phyloP scores from a whole-genome alignment of 1,140 invertebrate species.

The Apis dorsata region DNA sequence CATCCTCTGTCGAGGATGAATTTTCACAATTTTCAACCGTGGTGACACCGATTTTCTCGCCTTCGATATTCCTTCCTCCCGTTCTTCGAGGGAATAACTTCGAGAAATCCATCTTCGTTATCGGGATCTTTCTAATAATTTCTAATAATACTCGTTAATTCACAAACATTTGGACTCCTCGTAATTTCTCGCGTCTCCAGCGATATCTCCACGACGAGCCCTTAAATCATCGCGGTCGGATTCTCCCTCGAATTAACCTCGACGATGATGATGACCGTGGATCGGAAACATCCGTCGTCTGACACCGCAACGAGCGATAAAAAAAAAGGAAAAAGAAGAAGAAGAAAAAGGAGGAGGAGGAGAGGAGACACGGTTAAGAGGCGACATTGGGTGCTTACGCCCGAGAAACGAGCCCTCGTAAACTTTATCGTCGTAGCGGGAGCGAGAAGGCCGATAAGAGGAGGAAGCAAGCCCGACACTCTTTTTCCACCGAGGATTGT shows the following conservation, averaged over 20 bases:
- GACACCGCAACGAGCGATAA: conserved; percentile 26
- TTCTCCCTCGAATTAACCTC: conserved; percentile 39
- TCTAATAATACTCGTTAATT: too few species aligned
- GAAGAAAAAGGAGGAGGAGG: too few species aligned
- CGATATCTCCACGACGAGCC: neutral
- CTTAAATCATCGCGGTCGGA: conserved; percentile 19
- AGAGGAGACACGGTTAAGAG: conserved; percentile 56
- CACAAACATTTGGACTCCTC: too few species aligned
- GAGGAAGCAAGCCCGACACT: conserved; percentile 3
- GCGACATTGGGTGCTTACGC: conserved; percentile 70
- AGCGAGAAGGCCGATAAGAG: conserved; percentile 6
- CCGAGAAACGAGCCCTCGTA: conserved; percentile 74
- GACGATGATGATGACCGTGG: conserved; percentile 27
- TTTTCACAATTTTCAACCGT: conserved; percentile 45
- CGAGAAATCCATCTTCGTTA: too few species aligned
- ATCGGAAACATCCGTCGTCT: conserved; percentile 41
- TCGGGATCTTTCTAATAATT: too few species aligned
- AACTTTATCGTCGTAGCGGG: conserved; percentile 73
- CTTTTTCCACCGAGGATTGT: conserved; percentile 69
- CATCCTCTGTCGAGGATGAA: conserved; percentile 57
- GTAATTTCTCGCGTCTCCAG: too few species aligned
- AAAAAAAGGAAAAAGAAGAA: neutral
- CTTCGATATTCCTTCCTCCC: neutral
- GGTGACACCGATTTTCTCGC: conserved; percentile 28
- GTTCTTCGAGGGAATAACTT: too few species aligned